phyloP scores from a whole-genome alignment of 2,113 vertebrate species.

The Thermophis baileyi region DNA sequence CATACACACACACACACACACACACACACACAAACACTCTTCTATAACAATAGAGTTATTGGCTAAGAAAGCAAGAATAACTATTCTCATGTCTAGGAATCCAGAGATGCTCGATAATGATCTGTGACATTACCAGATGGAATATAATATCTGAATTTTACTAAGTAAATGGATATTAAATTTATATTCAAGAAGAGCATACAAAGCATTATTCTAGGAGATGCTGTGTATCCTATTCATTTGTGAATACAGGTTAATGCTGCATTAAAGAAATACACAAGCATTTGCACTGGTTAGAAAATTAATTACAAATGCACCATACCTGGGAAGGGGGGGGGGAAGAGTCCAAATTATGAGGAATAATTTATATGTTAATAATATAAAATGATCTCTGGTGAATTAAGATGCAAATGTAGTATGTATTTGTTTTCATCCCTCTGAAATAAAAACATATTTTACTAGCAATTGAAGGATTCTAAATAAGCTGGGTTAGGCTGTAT shows the following conservation, averaged over 20 bases:
- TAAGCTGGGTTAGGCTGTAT: not conserved
- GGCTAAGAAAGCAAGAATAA: not conserved
- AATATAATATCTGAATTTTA: constrained; percentile 5
- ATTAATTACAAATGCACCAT: not conserved
- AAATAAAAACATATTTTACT: not conserved
- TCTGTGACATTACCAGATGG: not conserved
- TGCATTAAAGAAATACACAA: not conserved
- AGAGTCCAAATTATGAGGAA: not conserved
- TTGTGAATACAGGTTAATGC: not conserved
- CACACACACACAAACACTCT: fast-evolving
- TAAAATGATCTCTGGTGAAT: not conserved
- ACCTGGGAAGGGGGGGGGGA: not conserved
- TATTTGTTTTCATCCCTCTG: not conserved
- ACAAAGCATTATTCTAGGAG: not conserved
- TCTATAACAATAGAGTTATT: constrained; percentile 3
- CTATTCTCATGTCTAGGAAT: not conserved
- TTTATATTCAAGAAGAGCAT: constrained; percentile 26
- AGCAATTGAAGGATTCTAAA: not conserved
- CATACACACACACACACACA: not conserved
- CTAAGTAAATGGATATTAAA: constrained; percentile 16
- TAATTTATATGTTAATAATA: not conserved
- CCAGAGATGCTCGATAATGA: not conserved
- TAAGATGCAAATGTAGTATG: not conserved
- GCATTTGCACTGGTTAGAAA: not conserved
- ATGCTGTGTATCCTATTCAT: not conserved